A percentile compares a stretch with the other conserved stretches of the same genome.
phyloP scores from a whole-genome alignment of 2,888 invertebrate genomes.

The Sarcophaga caerulescens region DNA sequence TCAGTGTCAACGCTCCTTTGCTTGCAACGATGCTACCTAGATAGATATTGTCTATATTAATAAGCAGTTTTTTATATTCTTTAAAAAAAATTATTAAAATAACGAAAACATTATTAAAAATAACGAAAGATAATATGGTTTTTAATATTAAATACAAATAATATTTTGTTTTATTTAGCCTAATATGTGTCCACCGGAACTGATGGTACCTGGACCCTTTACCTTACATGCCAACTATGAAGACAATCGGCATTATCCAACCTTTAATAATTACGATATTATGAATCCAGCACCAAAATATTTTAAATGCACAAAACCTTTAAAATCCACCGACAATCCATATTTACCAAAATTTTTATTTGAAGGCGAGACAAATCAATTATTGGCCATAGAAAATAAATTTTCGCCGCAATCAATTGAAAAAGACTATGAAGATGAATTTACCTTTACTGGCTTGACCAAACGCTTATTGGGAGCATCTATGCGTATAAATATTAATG shows the following conservation, averaged over 20 bases:
- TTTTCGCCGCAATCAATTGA: conserved; percentile 47
- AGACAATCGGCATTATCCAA: conserved; percentile 71
- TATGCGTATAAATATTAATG: conserved; percentile 69
- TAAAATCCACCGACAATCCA: conserved; percentile 70
- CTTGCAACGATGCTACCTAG: no score
- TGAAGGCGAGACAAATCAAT: conserved; percentile 67
- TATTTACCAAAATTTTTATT: conserved; percentile 72
- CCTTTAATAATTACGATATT: conserved; percentile 53
- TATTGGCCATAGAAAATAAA: conserved; percentile 70
- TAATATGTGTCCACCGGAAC: conserved; percentile 45
- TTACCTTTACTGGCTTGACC: conserved; percentile 72
- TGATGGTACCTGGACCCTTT: conserved; percentile 74
- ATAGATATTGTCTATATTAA: no score
- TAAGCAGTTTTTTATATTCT: no score
- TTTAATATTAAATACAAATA: neutral
- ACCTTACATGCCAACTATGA: conserved; percentile 71
- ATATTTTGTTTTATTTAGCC: conserved; percentile 43
- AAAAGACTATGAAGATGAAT: conserved; percentile 41
- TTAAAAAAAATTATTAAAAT: no score
- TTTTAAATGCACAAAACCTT: conserved; percentile 70
- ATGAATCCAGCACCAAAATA: conserved; percentile 69
- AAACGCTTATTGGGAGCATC: conserved; percentile 70
- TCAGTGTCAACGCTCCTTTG: no score
- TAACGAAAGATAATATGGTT: neutral
- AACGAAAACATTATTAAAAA: no score